A percentile compares a stretch with the other conserved stretches of the same genome.
These are phyloP conservation scores for Cariama cristata DNA, from an alignment of 2,113 vertebrate species.

Conservation along the genomic window DNA sequence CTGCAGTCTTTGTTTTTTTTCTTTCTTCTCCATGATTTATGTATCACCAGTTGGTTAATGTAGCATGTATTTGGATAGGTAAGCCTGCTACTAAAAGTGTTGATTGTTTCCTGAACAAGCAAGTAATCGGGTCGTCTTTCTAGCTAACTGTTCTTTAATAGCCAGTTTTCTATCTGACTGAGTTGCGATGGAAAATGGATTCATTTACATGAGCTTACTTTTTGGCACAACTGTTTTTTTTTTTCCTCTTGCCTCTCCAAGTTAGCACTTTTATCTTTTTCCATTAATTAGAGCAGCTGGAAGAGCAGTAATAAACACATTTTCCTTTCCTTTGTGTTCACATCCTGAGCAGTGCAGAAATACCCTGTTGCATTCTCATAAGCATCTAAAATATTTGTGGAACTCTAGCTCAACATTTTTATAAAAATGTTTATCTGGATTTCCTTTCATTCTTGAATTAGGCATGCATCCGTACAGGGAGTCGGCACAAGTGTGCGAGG, in stretches of 20 bases:
- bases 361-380: background rate
- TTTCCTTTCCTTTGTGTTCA: slow-evolving; percentile 41
- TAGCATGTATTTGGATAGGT: background rate
- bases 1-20: background rate
- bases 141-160: slow-evolving; percentile 4
- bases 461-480: background rate
- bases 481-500: background rate
- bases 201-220: background rate
- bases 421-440: background rate
- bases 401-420: slow-evolving; percentile 2
- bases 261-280: background rate
- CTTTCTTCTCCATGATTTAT: background rate
- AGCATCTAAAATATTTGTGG: slow-evolving; percentile 32
- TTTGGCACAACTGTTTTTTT: background rate
- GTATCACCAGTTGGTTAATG: background rate
- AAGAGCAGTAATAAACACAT: background rate
- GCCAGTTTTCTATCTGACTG: background rate
- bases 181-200: background rate
- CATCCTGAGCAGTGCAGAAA: slow-evolving; percentile 12
- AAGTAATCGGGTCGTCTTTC: background rate
- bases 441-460: background rate
- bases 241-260: background rate
- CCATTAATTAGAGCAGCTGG: slow-evolving; percentile 15
- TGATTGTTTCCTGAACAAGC: slow-evolving; percentile 1
- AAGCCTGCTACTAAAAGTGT: background rate